Evolutionary conservation across 2,888 invertebrate genomes (phyloP).

Genomic region (Geotrupes spiniger): DNA sequence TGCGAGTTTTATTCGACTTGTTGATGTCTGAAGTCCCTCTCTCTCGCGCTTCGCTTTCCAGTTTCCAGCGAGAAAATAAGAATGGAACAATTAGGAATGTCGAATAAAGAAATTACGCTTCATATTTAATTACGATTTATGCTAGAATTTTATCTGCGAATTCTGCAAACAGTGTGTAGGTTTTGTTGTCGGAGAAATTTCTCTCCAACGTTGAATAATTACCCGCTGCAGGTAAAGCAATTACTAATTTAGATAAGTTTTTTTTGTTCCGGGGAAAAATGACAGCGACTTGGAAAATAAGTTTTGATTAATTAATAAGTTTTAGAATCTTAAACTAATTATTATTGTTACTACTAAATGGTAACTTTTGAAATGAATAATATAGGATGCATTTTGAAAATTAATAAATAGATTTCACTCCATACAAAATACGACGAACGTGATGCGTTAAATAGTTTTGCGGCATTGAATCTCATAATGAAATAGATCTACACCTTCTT

Average conservation of each 20-base stretch:
- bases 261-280: constrained; percentile 2
- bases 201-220: constrained; percentile 17
- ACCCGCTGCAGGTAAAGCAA: constrained; percentile 17
- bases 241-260: constrained; percentile 21
- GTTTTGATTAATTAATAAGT: constrained; percentile 4
- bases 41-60: neutral
- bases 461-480: no score
- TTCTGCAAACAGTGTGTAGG: constrained; percentile 1
- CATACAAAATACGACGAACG: no score
- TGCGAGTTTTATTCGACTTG: constrained; percentile 1
- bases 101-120: constrained; percentile 6
- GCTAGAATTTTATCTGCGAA: constrained; percentile 2
- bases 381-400: no score
- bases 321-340: no score
- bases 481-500: no score
- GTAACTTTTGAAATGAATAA: no score
- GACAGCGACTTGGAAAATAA: neutral
- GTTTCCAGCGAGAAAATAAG: constrained; percentile 1
- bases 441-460: no score
- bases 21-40: neutral
- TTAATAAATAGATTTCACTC: no score
- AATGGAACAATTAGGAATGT: constrained; percentile 1
- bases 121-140: constrained; percentile 6
- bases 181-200: constrained; percentile 13
- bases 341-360: no score